These are phyloP conservation scores for Tenthredo distinguenda DNA, from an alignment of 2,888 invertebrate genomes.

Conservation along the genomic window DNA sequence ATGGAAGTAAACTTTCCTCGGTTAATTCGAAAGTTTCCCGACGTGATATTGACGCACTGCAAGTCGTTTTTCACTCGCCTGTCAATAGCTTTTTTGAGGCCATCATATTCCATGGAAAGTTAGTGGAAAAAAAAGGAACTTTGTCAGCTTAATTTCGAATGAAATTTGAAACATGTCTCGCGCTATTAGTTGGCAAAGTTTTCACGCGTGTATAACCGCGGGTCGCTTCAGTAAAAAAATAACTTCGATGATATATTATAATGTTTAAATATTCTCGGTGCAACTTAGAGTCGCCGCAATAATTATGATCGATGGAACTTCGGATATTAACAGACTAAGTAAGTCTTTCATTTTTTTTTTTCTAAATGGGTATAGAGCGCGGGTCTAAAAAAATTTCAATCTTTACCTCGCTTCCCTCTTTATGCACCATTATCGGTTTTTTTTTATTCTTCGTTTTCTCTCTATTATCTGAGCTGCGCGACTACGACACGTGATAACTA, in stretches of 20 bases:
- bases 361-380: background rate
- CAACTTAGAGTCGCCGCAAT: background rate
- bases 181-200: constrained; percentile 42
- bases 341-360: background rate
- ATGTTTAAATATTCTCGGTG: background rate
- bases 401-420: background rate
- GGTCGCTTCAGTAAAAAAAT: background rate
- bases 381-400: background rate
- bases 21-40: background rate
- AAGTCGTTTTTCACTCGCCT: constrained; percentile 38
- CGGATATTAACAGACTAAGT: constrained; percentile 7
- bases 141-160: constrained; percentile 40
- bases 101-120: constrained; percentile 14
- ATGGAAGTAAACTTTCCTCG: background rate
- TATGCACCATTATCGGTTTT: background rate
- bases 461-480: background rate
- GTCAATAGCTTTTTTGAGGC: constrained; percentile 19
- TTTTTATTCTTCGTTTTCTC: background rate
- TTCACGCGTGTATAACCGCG: background rate
- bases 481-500: constrained; percentile 40
- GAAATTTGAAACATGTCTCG: constrained; percentile 45
- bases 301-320: constrained; percentile 8
- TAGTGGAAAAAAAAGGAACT: background rate
- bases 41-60: background rate
- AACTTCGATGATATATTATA: background rate